Base-by-base conservation (phyloP, 2,888 invertebrate species). In the Leptarthrus brevirostris region DNA sequence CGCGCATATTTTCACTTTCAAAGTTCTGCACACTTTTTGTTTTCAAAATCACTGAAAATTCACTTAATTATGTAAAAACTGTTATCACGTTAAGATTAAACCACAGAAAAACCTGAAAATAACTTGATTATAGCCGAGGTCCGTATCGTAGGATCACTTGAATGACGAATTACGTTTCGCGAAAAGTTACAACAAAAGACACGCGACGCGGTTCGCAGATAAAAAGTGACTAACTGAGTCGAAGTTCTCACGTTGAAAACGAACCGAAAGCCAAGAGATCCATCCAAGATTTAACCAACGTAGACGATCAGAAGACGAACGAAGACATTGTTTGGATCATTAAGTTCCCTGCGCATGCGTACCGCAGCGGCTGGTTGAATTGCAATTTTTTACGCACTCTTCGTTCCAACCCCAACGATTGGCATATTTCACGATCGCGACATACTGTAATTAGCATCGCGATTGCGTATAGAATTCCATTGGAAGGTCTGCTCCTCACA, bases 201-300 rank as follows among this genome's bases (percentile, higher is more conserved):
- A 69, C 49, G 49, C 69, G 4, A 18, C 22, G 5, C 6, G 18
- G 3, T 49, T 1, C 18, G 24, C 69, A n/a, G 36, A 34, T 52
- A 18, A 20, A 49, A 69, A 52, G 69, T 69, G 66, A 69, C 69
- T 69, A 26, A 69, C 69, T 69, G 20, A 44, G 49, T 24, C 24
- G 66, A 52, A 69, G 52, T 52, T 69, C 22, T 47, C 47, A 26
- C 44, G 26, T 16, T 40, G 61, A n/a, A 4, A n/a, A 47, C 14
- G 47, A 47, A 24, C 47, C 14, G 24, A 24, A 66, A 24, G 16
- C 44, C 24, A 20, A 14, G 3, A 24, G 8, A 16, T 24, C 47
- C 20, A 47, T 8, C 16, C 26, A n/a, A 6, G 30, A 36, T 40
- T 0, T 20, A 61, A 36, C 16, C 22, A 36, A 36, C 22, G 30